Evolutionary conservation across 1,140 invertebrate genomes (phyloP).

Genomic region (Caenorhabditis briggsae): DNA sequence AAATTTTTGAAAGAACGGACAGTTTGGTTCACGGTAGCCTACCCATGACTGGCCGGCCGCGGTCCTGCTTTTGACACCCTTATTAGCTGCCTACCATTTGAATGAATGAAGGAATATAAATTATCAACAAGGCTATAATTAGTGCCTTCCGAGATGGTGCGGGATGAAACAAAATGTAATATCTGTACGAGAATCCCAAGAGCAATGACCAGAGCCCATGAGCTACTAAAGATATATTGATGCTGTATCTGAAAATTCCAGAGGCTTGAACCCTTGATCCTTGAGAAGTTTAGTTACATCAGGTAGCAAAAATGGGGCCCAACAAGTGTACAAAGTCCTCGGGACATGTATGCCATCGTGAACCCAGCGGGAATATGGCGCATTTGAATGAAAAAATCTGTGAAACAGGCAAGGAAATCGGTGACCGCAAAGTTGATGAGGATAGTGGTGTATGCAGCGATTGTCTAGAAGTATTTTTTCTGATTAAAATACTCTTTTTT

Average conservation of each 20-base stretch:
- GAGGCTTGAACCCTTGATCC: background rate
- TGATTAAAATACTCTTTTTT: background rate
- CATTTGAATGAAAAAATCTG: conserved; percentile 49
- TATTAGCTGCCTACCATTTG: conserved; percentile 7
- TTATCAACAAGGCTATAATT: background rate
- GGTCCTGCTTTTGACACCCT: no score
- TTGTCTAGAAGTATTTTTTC: background rate
- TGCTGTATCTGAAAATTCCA: conserved; percentile 13
- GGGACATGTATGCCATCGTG: conserved; percentile 31
- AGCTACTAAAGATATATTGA: background rate
- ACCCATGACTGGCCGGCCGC: no score
- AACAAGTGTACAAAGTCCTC: conserved; percentile 10
- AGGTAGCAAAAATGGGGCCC: conserved; percentile 13
- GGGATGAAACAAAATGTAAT: conserved; percentile 48
- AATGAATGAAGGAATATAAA: conserved; percentile 25
- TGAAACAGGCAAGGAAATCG: conserved; percentile 36
- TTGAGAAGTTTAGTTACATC: background rate
- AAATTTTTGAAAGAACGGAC: no score
- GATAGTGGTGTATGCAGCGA: conserved; percentile 33
- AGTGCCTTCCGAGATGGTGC: conserved; percentile 8
- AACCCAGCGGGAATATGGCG: conserved; percentile 27
- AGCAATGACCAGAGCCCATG: conserved; percentile 40
- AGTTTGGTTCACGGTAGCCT: no score
- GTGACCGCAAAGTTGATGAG: conserved; percentile 44
- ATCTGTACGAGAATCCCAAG: conserved; percentile 8